Evolutionary conservation across 2,888 invertebrate species (phyloP), one percentile per base, ranked within the genome.

Genomic region (Agrotis segetum): DNA sequence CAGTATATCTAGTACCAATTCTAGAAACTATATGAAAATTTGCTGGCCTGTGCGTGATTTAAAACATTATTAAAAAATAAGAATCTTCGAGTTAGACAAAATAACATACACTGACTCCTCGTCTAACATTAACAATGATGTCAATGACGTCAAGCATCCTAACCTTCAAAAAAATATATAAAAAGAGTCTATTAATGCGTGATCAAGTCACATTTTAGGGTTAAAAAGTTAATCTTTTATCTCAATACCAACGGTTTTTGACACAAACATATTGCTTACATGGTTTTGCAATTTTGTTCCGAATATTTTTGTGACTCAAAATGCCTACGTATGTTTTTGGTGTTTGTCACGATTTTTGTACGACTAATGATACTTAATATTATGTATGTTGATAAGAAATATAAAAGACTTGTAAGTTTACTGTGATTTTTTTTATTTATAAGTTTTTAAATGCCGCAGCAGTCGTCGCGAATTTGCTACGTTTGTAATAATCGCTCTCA

Each of bases 231-330:
- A 85, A 86, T 87, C 85, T 88, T 88, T 87, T 82, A 77, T 74
- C 74, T 74, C 55, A 49, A 67, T 64, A 63, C 67, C 73, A 84
- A 85, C 82, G 83, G 86, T 72, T 72, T 53, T 65, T 75, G 92
- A 92, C 92, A 77, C 78, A 64, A 85, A 92, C 83, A 90, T 88
- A 92, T 92, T 88, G 85, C 74, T 81, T 88, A 92, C 92, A 92
- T 71, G 91, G 74, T 89, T 92, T 92, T 85, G 89, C 91, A 90
- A 91, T 92, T 91, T 80, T 75, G 85, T 85, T 76, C 79, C 77
- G 79, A 84, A 78, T 84, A 82, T 81, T 80, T 40, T 85, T 83
- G 66, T 82, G 79, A 69, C 40, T 80, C 69, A 78, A 74, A 67
- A 67, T 82, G 74, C 64, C 62, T 82, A 82, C 63, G 24, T 79